Evolutionary conservation across 2,113 vertebrate species (phyloP).

Genomic region (Neofelis nebulosa): DNA sequence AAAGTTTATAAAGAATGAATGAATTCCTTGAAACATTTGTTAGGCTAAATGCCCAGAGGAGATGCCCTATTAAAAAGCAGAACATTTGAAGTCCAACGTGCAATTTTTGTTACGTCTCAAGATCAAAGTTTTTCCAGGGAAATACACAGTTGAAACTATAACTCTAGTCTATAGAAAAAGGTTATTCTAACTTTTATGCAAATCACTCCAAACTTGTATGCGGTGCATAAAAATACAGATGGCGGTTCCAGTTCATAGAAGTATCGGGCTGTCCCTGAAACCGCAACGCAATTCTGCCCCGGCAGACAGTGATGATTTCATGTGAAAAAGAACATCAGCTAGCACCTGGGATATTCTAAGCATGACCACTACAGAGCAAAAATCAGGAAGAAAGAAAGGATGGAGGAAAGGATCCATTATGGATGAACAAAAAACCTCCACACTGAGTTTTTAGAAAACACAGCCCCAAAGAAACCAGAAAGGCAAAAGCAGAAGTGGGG

Average conservation of each 20-base stretch:
- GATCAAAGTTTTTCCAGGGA: neutral
- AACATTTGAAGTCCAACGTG: neutral
- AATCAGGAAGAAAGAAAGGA: neutral
- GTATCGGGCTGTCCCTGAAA: neutral
- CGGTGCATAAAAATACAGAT: neutral
- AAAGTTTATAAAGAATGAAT: neutral
- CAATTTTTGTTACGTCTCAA: neutral
- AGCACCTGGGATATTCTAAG: neutral
- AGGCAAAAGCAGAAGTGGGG: neutral
- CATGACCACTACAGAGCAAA: neutral
- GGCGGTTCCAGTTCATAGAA: neutral
- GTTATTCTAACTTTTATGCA: neutral
- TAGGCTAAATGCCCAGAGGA: constrained; percentile 14
- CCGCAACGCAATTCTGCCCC: neutral
- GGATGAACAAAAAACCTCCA: neutral
- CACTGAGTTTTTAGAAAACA: neutral
- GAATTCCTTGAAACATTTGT: constrained; percentile 1
- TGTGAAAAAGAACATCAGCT: neutral
- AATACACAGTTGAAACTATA: neutral
- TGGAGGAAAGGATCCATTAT: neutral
- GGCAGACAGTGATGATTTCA: neutral
- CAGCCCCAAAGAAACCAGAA: constrained; percentile 18
- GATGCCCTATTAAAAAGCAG: neutral
- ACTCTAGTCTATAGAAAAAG: neutral
- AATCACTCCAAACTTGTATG: neutral